Base-by-base conservation (phyloP, 2,888 invertebrate species). In the Hecatera dysodea region DNA sequence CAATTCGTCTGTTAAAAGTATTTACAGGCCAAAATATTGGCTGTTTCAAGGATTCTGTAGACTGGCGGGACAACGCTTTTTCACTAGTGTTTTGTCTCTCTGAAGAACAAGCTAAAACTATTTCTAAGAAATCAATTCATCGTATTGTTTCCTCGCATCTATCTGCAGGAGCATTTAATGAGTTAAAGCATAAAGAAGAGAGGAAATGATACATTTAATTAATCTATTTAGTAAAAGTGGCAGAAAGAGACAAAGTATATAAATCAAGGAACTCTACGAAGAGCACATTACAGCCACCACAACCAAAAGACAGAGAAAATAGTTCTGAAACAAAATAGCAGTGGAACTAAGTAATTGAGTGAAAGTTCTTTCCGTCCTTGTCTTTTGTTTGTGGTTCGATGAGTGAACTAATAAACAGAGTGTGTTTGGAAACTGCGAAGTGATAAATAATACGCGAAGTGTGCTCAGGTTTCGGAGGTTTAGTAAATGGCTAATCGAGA, bases 371-470 rank as follows among this genome's bases (percentile, higher is more conserved):
- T 48, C 61, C 11, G 55, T 67, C 62, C 59, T 44, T 50, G 53
- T 76, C 68, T 67, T 62, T 81, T 80, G 76, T 77, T 81, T 77
- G 59, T 46, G 50, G 36, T 60, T 44, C 44, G 76, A 46, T 76
- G 59, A 81, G 81, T 81, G 70, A 72, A 78, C 78, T 56, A 70
- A 72, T 72, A 77, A 77, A 77, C n/a, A 24, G 36, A 78, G 56
- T 69, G 70, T 69, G 56, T 72, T 56, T 44, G 36, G 56, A 57
- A 77, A 77, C 72, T 57, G 36, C 55, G 42, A 12, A 44, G 53
- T 72, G 56, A 70, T 57, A 69, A 61, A 80, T 64, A 60, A 64
- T 80, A 44, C 24, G 50, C 36, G n/a, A 27, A 12, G 19, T 24
- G 8, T 36, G 29, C 12, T 44, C 12, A 6, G 39, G 3, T 53